Evolutionary conservation across 2,113 vertebrate species (phyloP), one percentile per base, ranked within the genome.

Genomic region (Columba livia): DNA sequence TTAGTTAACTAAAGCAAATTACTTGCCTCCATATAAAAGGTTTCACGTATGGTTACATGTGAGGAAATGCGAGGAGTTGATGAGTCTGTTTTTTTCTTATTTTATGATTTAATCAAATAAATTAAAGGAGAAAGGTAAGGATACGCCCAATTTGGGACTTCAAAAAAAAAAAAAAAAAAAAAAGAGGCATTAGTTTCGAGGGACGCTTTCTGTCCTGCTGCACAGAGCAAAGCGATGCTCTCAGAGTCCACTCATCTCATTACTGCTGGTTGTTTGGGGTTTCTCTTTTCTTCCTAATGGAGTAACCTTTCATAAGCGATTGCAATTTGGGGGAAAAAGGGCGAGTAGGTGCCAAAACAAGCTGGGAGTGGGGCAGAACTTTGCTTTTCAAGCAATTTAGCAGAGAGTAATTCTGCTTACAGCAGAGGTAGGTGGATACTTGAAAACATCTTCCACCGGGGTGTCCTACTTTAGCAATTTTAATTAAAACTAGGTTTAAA

Each of bases 91-190:
- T 38, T 38, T 38, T 38, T 38, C 89, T 95, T 84, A n/a, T 90
- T 72, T 94, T 95, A 89, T 92, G 93, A 94, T 94, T 92, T 95
- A 93, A 96, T 96, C 93, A 96, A 92, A 96, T 94, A 96, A 95
- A 97, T 95, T 96, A 96, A 92, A 97, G 93, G 83, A 81, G 93
- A 81, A 88, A 56, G 10, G 60, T 48, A 74, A 80, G 88, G 65
- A 85, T 80, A 95, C 96, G 72, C 95, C 96, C 85, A 56, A 62
- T 60, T 61, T 74, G 61, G 31, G 57, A 91, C 81, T 94, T 93
- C 0, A 65, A 85, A 91, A 85, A 83, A 36, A 75, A 28, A 32
- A 15, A 31, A 64, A 66, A n/a, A n/a, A n/a, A n/a, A n/a, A 50
- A 48, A 85, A 56, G 26, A 2, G 0, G 14, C 42, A 26, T 42